Conservation (phyloP, 2,888 invertebrate genomes). For the Notodonta ziczac region DNA sequence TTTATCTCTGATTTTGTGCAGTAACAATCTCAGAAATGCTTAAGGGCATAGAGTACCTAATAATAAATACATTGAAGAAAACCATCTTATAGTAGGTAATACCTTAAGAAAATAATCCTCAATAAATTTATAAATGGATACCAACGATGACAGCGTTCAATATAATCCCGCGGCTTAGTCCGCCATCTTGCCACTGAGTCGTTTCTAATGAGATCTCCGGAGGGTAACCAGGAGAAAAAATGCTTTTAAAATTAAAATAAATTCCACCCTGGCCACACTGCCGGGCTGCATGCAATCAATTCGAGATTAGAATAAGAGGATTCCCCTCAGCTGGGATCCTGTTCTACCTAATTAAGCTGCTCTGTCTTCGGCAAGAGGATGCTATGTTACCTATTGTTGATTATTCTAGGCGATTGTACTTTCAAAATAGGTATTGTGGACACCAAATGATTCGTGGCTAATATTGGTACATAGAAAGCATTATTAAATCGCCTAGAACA, state of each 20-base stretch:
- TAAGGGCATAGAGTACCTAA: too few species aligned
- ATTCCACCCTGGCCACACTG: constrained; percentile 48
- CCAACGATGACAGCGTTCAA: constrained; percentile 4
- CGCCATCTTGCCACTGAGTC: constrained; percentile 30
- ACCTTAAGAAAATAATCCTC: constrained; percentile 6
- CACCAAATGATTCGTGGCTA: too few species aligned
- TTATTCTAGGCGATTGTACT: neutral
- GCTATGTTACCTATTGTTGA: neutral
- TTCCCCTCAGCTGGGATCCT: constrained; percentile 48
- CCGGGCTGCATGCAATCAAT: constrained; percentile 55
- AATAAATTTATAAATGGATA: constrained; percentile 9
- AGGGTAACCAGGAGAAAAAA: constrained; percentile 57
- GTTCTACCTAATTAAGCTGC: constrained; percentile 50
- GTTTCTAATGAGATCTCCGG: constrained; percentile 67
- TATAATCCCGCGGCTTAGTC: constrained; percentile 17
- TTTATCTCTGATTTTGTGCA: too few species aligned
- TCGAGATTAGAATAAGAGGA: constrained; percentile 66
- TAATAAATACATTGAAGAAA: neutral
- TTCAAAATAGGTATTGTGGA: too few species aligned
- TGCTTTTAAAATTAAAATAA: constrained; percentile 69
- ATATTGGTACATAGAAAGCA: too few species aligned
- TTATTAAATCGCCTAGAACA: too few species aligned
- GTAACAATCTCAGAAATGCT: too few species aligned
- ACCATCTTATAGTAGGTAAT: neutral
- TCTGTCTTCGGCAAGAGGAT: constrained; percentile 12